These are phyloP conservation scores for Lamellibrachia luymesi DNA, from an alignment of 1,140 invertebrate species.

Conservation along the genomic window DNA sequence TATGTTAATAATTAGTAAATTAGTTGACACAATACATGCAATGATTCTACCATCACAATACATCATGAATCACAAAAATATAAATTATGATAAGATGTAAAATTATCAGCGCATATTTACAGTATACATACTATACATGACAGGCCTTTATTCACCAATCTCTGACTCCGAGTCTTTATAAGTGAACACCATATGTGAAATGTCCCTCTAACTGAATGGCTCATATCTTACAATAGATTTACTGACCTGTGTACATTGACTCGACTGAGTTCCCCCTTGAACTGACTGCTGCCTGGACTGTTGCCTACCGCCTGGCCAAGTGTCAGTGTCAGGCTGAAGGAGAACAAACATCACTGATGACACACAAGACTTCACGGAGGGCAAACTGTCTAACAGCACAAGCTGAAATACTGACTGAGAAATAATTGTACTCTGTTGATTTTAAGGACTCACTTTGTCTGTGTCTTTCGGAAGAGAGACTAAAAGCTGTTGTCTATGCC, in stretches of 20 bases:
- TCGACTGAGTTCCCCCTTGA: conserved; percentile 37
- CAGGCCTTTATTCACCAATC: not conserved
- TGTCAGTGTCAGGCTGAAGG: conserved; percentile 29
- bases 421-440: too few species aligned
- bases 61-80: too few species aligned
- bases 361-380: not conserved
- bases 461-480: too few species aligned
- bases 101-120: too few species aligned
- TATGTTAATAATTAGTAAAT: not conserved
- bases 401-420: not conserved
- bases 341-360: conserved; percentile 4
- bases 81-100: too few species aligned
- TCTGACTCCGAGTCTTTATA: not conserved
- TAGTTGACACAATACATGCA: too few species aligned
- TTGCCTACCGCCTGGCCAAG: conserved; percentile 26
- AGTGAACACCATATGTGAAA: not conserved
- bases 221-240: not conserved
- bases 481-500: too few species aligned
- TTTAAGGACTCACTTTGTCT: too few species aligned
- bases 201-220: not conserved
- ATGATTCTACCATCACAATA: too few species aligned
- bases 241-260: conserved; percentile 33
- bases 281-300: conserved; percentile 14
- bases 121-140: too few species aligned
- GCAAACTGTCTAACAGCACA: not conserved